A percentile compares a stretch with the other conserved stretches of the same genome.
These are phyloP conservation scores for Molossus molossus DNA, from an alignment of 2,797 vertebrate species.

Conservation along the genomic window DNA sequence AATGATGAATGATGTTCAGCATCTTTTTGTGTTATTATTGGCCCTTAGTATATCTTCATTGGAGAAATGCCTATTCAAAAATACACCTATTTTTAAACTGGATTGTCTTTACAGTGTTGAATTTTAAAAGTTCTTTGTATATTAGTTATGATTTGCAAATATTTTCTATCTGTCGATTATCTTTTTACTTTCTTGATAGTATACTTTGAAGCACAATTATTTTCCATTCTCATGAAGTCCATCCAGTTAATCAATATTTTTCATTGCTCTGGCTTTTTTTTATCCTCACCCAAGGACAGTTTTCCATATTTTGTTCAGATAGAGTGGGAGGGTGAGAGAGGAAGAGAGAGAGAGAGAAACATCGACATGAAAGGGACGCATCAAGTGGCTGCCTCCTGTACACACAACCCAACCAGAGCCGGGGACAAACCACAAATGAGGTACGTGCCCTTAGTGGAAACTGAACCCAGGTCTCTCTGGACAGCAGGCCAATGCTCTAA, in stretches of 20 bases:
- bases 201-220: neutral
- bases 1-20: neutral
- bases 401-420: too few species aligned
- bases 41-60: neutral
- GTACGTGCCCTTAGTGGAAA: too few species aligned
- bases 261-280: neutral
- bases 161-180: neutral
- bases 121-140: neutral
- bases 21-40: neutral
- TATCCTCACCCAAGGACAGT: too few species aligned
- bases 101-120: constrained; percentile 11
- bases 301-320: too few species aligned
- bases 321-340: too few species aligned
- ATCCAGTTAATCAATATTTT: neutral
- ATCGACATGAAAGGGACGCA: too few species aligned
- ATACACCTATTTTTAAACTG: neutral
- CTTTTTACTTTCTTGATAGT: neutral
- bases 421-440: too few species aligned
- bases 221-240: constrained; percentile 33
- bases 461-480: too few species aligned
- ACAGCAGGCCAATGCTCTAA: too few species aligned
- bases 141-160: neutral
- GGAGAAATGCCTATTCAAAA: neutral
- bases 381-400: too few species aligned
- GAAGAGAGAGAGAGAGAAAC: too few species aligned